Percentiles rank a stretch among this genome's conserved stretches.
phyloP scores from a whole-genome alignment of 1,140 invertebrate genomes.

The Drosophila lacteicornis region DNA sequence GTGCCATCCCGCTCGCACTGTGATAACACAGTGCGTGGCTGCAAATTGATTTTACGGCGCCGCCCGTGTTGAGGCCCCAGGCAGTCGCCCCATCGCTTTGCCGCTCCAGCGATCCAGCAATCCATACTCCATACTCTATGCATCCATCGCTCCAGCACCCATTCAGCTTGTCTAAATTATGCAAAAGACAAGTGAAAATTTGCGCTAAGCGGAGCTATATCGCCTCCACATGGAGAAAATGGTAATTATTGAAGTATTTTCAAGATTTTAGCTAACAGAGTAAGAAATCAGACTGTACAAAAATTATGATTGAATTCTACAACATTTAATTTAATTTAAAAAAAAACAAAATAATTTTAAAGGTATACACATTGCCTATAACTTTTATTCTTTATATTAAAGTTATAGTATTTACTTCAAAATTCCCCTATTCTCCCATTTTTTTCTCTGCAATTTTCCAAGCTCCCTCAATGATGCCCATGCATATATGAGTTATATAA shows the following conservation, averaged over 20 bases:
- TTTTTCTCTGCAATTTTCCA: conserved; percentile 2
- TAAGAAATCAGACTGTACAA: not conserved
- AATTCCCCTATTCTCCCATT: not conserved
- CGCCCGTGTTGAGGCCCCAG: conserved; percentile 65
- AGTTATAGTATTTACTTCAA: not conserved
- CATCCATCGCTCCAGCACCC: conserved; percentile 21
- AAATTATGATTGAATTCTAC: not conserved
- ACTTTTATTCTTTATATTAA: too few species aligned
- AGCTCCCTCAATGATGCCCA: conserved; percentile 21
- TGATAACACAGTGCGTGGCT: conserved; percentile 75
- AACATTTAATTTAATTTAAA: too few species aligned
- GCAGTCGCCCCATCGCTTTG: conserved; percentile 21
- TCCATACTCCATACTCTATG: conserved; percentile 3
- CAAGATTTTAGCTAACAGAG: not conserved
- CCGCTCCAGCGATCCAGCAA: not conserved
- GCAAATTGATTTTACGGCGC: conserved; percentile 80
- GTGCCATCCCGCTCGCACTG: conserved; percentile 30
- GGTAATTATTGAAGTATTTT: not conserved
- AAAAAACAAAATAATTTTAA: accelerated
- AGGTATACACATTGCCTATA: not conserved
- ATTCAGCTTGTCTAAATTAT: conserved; percentile 72
- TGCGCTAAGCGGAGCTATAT: conserved; percentile 66
- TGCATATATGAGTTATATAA: conserved; percentile 56
- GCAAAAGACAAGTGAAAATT: conserved; percentile 81
- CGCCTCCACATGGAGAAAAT: conserved; percentile 1